phyloP scores from a whole-genome alignment of 2,888 invertebrate species.

The Tuberolachnus salignus region DNA sequence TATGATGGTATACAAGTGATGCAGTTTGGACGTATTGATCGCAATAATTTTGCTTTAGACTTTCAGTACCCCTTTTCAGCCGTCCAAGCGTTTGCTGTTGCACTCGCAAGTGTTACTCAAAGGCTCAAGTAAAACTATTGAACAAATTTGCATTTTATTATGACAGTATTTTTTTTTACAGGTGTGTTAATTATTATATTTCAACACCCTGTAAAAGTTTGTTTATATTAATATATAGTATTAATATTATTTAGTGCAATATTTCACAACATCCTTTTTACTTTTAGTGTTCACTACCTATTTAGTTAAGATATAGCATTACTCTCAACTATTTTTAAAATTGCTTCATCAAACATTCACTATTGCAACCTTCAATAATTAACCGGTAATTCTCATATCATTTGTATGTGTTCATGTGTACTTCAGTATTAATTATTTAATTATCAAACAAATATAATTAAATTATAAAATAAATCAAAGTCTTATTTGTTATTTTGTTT shows the following conservation, averaged over 20 bases:
- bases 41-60: conserved; percentile 97
- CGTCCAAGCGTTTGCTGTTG: conserved; percentile 97
- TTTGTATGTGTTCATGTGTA: conserved; percentile 53
- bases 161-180: conserved; percentile 21
- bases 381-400: conserved; percentile 42
- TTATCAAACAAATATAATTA: conserved; percentile 31
- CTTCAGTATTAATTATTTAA: conserved; percentile 46
- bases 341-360: conserved; percentile 38
- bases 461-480: conserved; percentile 15
- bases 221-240: conserved; percentile 31
- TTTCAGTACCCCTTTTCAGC: conserved; percentile 99
- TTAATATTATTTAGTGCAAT: conserved; percentile 49
- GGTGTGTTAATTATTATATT: conserved; percentile 5
- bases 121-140: conserved; percentile 77
- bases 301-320: conserved; percentile 13
- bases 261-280: conserved; percentile 42
- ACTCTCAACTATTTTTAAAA: conserved; percentile 8
- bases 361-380: conserved; percentile 34
- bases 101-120: conserved; percentile 94
- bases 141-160: conserved; percentile 19
- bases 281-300: conserved; percentile 23
- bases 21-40: conserved; percentile 99
- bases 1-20: conserved; percentile 96
- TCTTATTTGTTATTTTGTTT: conserved; percentile 9
- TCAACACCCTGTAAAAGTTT: conserved; percentile 16